Conservation (phyloP, 2,888 invertebrate species). For the Cybosia mesomella region DNA sequence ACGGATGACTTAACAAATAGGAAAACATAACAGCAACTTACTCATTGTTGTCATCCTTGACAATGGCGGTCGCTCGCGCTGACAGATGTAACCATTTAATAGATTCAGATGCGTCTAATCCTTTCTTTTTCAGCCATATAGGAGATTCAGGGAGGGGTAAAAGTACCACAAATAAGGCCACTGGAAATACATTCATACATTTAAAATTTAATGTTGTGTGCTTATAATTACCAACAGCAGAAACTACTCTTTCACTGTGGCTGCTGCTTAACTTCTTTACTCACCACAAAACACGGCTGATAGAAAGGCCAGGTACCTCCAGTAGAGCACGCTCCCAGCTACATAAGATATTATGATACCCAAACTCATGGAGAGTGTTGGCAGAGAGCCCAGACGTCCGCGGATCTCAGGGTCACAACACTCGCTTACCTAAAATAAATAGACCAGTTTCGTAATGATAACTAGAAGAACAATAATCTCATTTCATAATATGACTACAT, state of each 20-base stretch:
- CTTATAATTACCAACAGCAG: background rate
- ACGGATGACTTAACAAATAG: slow-evolving; percentile 1
- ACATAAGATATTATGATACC: slow-evolving; percentile 88
- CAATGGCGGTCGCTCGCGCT: slow-evolving; percentile 71
- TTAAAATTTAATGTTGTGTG: background rate
- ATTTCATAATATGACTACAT: background rate
- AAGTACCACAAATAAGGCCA: slow-evolving; percentile 80
- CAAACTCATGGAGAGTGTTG: slow-evolving; percentile 88
- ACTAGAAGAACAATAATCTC: too few species aligned
- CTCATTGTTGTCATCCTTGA: slow-evolving; percentile 70
- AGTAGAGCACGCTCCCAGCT: slow-evolving; percentile 86
- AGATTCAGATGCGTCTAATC: slow-evolving; percentile 77
- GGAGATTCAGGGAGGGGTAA: slow-evolving; percentile 89
- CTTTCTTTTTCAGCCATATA: slow-evolving; percentile 82
- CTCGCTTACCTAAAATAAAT: slow-evolving; percentile 84
- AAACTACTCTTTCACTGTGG: background rate
- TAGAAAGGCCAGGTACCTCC: slow-evolving; percentile 87
- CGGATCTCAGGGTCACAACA: slow-evolving; percentile 88
- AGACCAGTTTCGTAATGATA: background rate
- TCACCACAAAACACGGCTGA: slow-evolving; percentile 82
- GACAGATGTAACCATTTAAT: slow-evolving; percentile 86
- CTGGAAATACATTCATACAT: slow-evolving; percentile 55
- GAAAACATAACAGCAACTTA: slow-evolving; percentile 44
- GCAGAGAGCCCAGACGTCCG: slow-evolving; percentile 88
- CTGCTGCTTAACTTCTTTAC: background rate